These are phyloP conservation scores for Brachionus rotundiformis DNA, from an alignment of 1,140 invertebrate genomes.

Conservation along the genomic window DNA sequence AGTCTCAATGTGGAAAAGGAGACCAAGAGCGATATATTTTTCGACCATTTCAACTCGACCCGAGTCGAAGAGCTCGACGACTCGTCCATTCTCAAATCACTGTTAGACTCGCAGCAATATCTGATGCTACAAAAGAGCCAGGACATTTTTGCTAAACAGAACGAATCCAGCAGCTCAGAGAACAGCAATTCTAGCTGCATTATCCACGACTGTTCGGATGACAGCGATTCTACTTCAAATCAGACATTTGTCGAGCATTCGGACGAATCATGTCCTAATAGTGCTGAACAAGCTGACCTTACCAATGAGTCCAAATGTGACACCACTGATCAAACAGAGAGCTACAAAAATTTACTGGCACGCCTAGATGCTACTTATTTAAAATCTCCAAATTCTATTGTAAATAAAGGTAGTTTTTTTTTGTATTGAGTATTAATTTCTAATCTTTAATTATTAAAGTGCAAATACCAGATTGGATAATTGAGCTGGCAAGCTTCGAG, in stretches of 20 bases:
- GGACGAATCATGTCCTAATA: neutral
- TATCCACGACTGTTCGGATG: neutral
- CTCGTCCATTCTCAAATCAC: neutral
- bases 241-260: constrained; percentile 45
- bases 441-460: neutral
- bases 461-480: neutral
- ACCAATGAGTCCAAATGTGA: neutral
- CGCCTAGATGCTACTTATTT: neutral
- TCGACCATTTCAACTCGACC: neutral
- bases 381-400: constrained; percentile 30
- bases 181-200: neutral
- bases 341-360: neutral
- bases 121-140: neutral
- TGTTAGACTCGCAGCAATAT: constrained; percentile 22
- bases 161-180: neutral
- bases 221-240: neutral
- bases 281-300: neutral
- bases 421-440: neutral
- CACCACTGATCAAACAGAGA: constrained; percentile 71
- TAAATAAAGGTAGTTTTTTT: constrained; percentile 1
- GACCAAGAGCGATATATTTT: neutral
- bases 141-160: neutral
- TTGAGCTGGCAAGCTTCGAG: neutral
- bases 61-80: neutral
- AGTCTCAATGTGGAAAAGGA: neutral